Conservation (phyloP, 2,797 vertebrate species). For the Pantherophis alleghaniensis region DNA sequence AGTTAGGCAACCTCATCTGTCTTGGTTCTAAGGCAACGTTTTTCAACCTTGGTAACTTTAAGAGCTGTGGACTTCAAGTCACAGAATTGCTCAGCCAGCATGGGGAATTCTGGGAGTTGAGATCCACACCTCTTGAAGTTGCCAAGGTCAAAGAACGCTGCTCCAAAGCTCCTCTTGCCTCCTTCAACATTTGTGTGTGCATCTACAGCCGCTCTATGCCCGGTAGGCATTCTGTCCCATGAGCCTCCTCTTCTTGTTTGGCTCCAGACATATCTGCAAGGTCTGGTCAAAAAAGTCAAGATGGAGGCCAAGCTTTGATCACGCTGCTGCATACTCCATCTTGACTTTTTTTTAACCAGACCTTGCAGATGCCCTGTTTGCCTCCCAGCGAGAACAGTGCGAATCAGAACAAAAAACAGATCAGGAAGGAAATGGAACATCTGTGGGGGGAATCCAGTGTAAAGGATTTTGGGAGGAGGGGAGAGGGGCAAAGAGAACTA, state of each 20-base stretch:
- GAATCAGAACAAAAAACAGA: not conserved
- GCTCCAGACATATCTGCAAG: not conserved
- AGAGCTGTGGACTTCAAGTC: not conserved
- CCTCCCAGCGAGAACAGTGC: not conserved
- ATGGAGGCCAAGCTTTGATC: not conserved
- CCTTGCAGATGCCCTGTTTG: not conserved
- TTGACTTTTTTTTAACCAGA: not conserved
- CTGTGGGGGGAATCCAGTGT: not conserved
- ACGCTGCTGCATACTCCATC: not conserved
- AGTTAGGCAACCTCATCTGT: conserved; percentile 11
- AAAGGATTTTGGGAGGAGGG: not conserved
- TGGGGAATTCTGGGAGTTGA: not conserved
- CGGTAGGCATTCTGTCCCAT: not conserved
- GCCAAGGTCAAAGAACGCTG: not conserved
- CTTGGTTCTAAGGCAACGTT: not conserved
- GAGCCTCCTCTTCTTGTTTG: not conserved
- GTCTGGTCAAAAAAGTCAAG: not conserved
- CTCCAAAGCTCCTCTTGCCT: not conserved
- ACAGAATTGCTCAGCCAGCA: not conserved
- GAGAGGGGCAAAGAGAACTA: not conserved
- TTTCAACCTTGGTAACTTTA: not conserved
- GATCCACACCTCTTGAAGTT: not conserved
- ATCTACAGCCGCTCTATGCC: not conserved
- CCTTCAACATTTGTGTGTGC: not conserved
- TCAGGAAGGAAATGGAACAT: not conserved